Base-by-base conservation (phyloP, 2,888 invertebrate genomes). In the Octonoba sinensis region DNA sequence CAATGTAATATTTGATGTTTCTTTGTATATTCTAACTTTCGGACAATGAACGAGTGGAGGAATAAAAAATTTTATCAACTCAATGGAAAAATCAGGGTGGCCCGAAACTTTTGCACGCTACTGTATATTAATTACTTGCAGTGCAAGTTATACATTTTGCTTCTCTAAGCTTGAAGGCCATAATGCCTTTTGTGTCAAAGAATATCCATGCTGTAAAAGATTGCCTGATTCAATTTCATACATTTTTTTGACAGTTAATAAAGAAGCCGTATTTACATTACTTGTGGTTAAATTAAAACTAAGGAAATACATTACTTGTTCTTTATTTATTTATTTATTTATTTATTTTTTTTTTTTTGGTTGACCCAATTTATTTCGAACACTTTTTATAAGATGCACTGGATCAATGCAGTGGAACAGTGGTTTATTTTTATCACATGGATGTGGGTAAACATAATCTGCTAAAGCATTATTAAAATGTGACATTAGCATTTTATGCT, bases 341-440 rank as follows among this genome's bases (percentile, higher is more conserved):
- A n/a, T n/a, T n/a, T n/a, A n/a, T n/a, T n/a, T n/a, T n/a, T n/a
- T n/a, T 67, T 67, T 51, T 51, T 67, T 56, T 67, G 67, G 15
- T 67, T 51, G 8, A 67, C 54, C 67, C 67, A 67, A 27, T n/a
- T 51, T 67, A n/a, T 67, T 67, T 8, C 51, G 15, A 1, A 67
- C 56, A 51, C 56, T 54, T 51, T 67, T 67, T 22, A 67, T 67
- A 27, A 51, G 12, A 15, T 67, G 67, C 16, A 67, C 54, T 16
- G 67, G 27, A 22, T 67, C 54, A 51, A 67, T 22, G 22, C 51
- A 49, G n/a, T 54, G 51, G 49, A 67, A 67, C 47, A 51, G 20
- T 49, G 67, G 51, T 2, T 22, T 3, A 24, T 3, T 13, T 3
- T 36, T 11, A 44, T 64, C 46, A 44, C 44, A 36, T 11, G 67